These are phyloP conservation scores for Crypturellus tataupa DNA, from an alignment of 2,797 vertebrate species.

Conservation along the genomic window DNA sequence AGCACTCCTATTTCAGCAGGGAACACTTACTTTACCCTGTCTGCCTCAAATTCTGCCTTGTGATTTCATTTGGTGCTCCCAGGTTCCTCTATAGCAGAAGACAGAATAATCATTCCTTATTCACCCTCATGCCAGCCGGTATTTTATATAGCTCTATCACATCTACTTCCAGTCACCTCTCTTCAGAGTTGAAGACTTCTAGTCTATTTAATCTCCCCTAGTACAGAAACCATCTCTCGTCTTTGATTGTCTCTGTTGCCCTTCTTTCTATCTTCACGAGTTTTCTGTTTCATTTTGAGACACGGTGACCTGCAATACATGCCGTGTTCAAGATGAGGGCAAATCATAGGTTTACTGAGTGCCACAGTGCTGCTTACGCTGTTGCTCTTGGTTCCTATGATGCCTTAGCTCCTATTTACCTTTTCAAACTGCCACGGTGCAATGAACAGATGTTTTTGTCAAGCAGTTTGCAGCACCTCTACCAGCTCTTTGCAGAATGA, in stretches of 20 bases:
- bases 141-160: neutral
- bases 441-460: slow-evolving; percentile 61
- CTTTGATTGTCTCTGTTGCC: slow-evolving; percentile 7
- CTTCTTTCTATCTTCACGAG: neutral
- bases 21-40: neutral
- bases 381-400: neutral
- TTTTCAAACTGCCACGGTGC: slow-evolving; percentile 40
- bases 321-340: neutral
- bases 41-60: neutral
- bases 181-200: neutral
- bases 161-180: neutral
- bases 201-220: neutral
- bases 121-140: slow-evolving; percentile 2
- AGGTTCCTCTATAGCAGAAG: neutral
- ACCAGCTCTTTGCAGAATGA: slow-evolving; percentile 65
- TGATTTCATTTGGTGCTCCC: neutral
- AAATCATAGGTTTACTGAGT: neutral
- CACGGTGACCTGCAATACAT: neutral
- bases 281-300: neutral
- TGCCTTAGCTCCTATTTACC: slow-evolving; percentile 52
- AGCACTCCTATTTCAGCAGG: neutral
- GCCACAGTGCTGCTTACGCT: neutral
- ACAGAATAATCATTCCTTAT: neutral
- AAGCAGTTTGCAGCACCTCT: slow-evolving; percentile 50
- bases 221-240: neutral